phyloP scores from a whole-genome alignment of 2,888 invertebrate species.

The Dryocosmus kuriphilus region DNA sequence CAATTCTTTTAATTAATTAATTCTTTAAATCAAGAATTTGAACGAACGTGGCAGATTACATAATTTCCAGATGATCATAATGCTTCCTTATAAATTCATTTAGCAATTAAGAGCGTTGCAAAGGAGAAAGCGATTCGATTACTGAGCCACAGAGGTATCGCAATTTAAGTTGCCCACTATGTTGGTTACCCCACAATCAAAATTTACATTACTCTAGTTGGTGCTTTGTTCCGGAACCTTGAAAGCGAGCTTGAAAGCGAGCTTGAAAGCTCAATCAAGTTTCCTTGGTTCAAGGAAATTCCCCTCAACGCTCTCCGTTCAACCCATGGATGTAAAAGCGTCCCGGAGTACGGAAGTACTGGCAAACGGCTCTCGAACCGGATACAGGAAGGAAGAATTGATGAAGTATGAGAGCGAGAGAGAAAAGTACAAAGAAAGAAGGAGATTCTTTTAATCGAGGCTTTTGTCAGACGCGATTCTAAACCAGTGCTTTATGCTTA shows the following conservation, averaged over 20 bases:
- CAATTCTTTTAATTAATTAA: too few species aligned
- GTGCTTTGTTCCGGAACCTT: constrained; percentile 15
- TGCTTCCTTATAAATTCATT: not conserved
- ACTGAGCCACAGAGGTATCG: constrained; percentile 10
- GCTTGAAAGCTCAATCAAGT: constrained; percentile 20
- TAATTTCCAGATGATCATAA: not conserved
- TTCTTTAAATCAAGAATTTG: not conserved
- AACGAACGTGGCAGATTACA: not conserved
- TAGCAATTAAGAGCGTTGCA: not conserved
- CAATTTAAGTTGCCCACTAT: constrained; percentile 8
- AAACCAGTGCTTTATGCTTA: constrained; percentile 17
- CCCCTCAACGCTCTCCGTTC: not conserved
- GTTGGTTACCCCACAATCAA: not conserved
- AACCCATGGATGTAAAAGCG: constrained; percentile 6
- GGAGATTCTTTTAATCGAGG: constrained; percentile 15
- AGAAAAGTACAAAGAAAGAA: constrained; percentile 8
- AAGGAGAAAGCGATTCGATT: constrained; percentile 13
- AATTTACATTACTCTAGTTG: constrained; percentile 26
- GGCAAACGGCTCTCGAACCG: constrained; percentile 39
- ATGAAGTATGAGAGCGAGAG: constrained; percentile 9
- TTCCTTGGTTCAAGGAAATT: not conserved
- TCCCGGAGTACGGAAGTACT: not conserved
- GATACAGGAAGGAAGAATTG: constrained; percentile 40
- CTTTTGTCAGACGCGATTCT: constrained; percentile 25
- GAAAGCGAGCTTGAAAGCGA: not conserved